Evolutionary conservation across 2,888 invertebrate species (phyloP).

Genomic region (Parnassius mnemosyne): DNA sequence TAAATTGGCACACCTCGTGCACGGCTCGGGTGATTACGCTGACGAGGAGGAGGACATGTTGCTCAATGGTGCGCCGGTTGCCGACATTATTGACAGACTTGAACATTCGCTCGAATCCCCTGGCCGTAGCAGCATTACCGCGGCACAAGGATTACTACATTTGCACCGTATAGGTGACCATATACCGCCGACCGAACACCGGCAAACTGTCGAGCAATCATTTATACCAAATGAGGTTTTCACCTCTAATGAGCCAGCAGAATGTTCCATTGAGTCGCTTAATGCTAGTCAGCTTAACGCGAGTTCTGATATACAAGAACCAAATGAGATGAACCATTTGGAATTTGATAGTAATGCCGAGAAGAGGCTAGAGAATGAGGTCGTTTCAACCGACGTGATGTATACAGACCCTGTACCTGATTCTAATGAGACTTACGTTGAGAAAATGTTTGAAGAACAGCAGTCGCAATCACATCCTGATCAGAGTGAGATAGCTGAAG

Average conservation of each 20-base stretch:
- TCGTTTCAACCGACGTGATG: slow-evolving; percentile 43
- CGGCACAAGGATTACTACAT: slow-evolving; percentile 68
- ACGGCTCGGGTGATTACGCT: slow-evolving; percentile 65
- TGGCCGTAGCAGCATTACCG: slow-evolving; percentile 67
- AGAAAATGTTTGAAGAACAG: slow-evolving; percentile 45
- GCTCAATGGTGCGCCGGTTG: slow-evolving; percentile 69
- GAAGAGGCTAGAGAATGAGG: slow-evolving; percentile 55
- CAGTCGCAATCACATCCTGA: slow-evolving; percentile 44
- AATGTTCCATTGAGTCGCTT: slow-evolving; percentile 53
- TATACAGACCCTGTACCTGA: slow-evolving; percentile 63
- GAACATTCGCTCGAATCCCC: slow-evolving; percentile 81
- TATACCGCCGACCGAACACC: slow-evolving; percentile 51
- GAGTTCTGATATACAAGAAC: slow-evolving; percentile 44
- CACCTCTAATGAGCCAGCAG: slow-evolving; percentile 44
- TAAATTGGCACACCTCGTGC: slow-evolving; percentile 65
- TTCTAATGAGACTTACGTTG: slow-evolving; percentile 45
- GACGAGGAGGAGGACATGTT: slow-evolving; percentile 75
- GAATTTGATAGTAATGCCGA: slow-evolving; percentile 53
- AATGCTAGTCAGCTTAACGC: slow-evolving; percentile 34
- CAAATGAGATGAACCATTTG: slow-evolving; percentile 49
- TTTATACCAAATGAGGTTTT: slow-evolving; percentile 62
- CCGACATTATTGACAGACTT: slow-evolving; percentile 83
- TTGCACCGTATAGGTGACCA: slow-evolving; percentile 66
- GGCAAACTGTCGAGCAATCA: slow-evolving; percentile 61
- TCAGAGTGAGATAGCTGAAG: slow-evolving; percentile 43